Base-by-base conservation (phyloP, 2,888 invertebrate species). In the Zelleria hepariella region DNA sequence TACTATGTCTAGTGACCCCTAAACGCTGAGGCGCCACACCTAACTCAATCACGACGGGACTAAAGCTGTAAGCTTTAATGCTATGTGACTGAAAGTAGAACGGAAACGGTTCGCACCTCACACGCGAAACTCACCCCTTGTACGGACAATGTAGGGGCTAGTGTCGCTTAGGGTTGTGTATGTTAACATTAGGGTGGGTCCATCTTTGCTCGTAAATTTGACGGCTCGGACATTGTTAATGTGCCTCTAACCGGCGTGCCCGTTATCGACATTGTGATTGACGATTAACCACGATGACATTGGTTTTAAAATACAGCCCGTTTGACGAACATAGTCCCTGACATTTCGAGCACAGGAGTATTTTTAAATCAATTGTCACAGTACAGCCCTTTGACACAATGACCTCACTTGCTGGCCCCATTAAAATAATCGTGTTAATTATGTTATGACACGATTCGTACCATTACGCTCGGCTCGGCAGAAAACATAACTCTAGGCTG, bases 71-170 rank as follows among this genome's bases (percentile, higher is more conserved):
- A 74, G 75, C 78, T 75, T 68, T 77, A 82, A 82, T 42, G 32
- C 32, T 1, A 80, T 80, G 78, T 75, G 71, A 67, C 76, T 75
- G 72, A 78, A 86, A 85, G 77, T 83, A 70, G 84, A 77, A 74
- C 83, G 71, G 74, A 70, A 73, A 66, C 59, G 58, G 59, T 69
- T 71, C 70, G 71, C 60, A 60, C 58, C 64, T 65, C 21, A 20
- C 55, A 27, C 32, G 54, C 26, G 18, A 54, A 24, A 53, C 48
- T 24, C 49, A 18, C 24, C 32, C 26, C 18, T 48, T 62, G 62
- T 58, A 64, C 62, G 70, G 18, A 52, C 10, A 59, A 62, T 58
- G 49, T 59, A 58, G 42, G 59, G 54, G 26, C 55, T 42, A 56
- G 66, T 68, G 68, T 68, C 68, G 69, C 69, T 70, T 68, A 68